Base-by-base conservation (phyloP, 2,113 vertebrate species). In the Muntiacus reevesi region DNA sequence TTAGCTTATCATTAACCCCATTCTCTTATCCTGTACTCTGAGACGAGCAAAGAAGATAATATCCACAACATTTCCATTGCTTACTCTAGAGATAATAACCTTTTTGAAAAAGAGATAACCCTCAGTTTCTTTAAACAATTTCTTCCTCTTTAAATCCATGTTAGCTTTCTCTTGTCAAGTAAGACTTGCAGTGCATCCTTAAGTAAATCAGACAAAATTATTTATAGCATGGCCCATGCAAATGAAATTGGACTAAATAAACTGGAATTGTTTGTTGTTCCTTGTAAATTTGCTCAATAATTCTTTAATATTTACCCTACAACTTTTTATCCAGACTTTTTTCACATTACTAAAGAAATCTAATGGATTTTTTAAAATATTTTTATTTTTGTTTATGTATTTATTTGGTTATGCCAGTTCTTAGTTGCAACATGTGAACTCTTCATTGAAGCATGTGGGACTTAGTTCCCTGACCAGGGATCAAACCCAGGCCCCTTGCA, bases 81-180 rank as follows among this genome's bases (percentile, higher is more conserved):
- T 98, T 98, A 98, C 97, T 97, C 95, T 45, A 85, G 92, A 98
- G 98, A 98, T 98, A 98, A 98, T 97, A 98, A 97, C 98, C 96
- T 98, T 98, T 98, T 86, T 45, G 30, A n/a, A 85, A 83, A 74
- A 89, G 98, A 97, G 98, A 98, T 98, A 98, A 82, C 82, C 74
- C 67, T 95, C 59, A 74, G 96, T 97, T 98, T 99, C 98, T 98
- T 99, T 98, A 98, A 99, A 98, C 98, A 98, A 96, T 93, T 85
- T 92, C 97, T 98, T 98, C 91, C 98, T 98, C 97, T 99, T 98
- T 98, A 98, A 98, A 98, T 98, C 57, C 89, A 40, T 97, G 91
- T 97, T 95, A 96, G 82, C 88, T 98, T 97, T 98, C 95, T 98
- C 95, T 79, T 93, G 97, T 98, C 97, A 98, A 97, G 95, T 97